phyloP scores from a whole-genome alignment of 2,113 vertebrate species.

The Marmota monax region DNA sequence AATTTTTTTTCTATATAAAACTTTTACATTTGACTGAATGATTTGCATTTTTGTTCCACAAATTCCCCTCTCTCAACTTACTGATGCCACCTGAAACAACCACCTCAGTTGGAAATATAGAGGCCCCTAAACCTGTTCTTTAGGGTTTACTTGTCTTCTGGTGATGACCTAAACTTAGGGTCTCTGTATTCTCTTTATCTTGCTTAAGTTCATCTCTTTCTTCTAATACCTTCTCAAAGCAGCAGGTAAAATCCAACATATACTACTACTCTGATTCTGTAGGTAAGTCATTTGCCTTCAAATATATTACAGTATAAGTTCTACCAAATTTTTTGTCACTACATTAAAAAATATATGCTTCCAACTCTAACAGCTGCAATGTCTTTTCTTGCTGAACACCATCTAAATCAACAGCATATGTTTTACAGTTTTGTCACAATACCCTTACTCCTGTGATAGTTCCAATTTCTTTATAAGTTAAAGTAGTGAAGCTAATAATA shows the following conservation, averaged over 20 bases:
- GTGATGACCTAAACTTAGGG: not conserved
- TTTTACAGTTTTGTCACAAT: not conserved
- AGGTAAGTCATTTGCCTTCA: not conserved
- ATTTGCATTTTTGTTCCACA: not conserved
- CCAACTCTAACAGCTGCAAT: not conserved
- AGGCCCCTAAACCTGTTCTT: not conserved
- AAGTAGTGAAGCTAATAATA: not conserved
- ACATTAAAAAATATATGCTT: not conserved
- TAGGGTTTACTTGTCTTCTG: not conserved
- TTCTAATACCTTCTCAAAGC: not conserved
- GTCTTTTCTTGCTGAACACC: not conserved
- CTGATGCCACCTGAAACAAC: not conserved
- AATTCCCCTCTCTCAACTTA: not conserved
- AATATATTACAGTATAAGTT: not conserved
- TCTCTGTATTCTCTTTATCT: not conserved
- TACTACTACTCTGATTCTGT: not conserved
- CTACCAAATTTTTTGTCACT: not conserved
- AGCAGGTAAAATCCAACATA: not conserved
- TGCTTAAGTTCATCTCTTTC: not conserved
- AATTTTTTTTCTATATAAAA: not conserved
- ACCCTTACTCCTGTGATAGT: not conserved
- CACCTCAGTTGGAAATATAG: not conserved
- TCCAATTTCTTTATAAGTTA: not conserved
- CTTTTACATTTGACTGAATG: not conserved
- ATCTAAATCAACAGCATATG: not conserved